These are phyloP conservation scores for Premnoplex brunnescens DNA, from an alignment of 2,797 vertebrate genomes.

Conservation along the genomic window DNA sequence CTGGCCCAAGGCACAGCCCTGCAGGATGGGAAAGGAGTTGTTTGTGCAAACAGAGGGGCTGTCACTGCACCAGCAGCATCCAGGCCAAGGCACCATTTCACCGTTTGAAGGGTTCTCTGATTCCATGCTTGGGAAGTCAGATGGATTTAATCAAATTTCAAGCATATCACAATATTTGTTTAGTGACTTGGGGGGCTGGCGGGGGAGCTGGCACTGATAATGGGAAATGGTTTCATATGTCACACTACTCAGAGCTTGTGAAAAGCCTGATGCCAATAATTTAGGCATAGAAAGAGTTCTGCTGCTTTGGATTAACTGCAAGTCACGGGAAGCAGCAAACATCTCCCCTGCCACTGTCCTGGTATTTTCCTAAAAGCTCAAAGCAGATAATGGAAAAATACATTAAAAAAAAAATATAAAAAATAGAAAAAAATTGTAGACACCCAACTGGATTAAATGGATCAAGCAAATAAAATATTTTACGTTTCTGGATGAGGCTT, in stretches of 20 bases:
- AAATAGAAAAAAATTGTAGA: background rate
- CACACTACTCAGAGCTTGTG: slow-evolving; percentile 40
- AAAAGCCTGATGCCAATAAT: slow-evolving; percentile 52
- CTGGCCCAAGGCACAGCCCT: slow-evolving; percentile 6
- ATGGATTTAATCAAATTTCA: slow-evolving; percentile 71
- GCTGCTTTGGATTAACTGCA: slow-evolving; percentile 23
- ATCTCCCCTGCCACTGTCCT: background rate
- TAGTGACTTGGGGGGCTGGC: slow-evolving; percentile 40
- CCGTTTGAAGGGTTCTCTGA: slow-evolving; percentile 14
- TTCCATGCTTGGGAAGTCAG: slow-evolving; percentile 66
- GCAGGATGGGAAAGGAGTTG: slow-evolving; percentile 9
- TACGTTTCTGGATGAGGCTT: background rate
- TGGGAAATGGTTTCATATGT: slow-evolving; percentile 55
- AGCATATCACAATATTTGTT: slow-evolving; percentile 65
- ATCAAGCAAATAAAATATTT: background rate
- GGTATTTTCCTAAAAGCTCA: slow-evolving; percentile 13
- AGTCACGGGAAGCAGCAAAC: background rate
- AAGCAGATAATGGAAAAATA: background rate
- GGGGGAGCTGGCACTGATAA: slow-evolving; percentile 50
- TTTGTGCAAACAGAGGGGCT: slow-evolving; percentile 22
- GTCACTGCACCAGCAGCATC: slow-evolving; percentile 12
- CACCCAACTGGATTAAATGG: background rate
- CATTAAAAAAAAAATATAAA: background rate
- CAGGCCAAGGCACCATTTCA: background rate
- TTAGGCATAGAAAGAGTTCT: slow-evolving; percentile 33